Evolutionary conservation across 2,113 vertebrate species (phyloP).

Genomic region (Siniperca chuatsi): DNA sequence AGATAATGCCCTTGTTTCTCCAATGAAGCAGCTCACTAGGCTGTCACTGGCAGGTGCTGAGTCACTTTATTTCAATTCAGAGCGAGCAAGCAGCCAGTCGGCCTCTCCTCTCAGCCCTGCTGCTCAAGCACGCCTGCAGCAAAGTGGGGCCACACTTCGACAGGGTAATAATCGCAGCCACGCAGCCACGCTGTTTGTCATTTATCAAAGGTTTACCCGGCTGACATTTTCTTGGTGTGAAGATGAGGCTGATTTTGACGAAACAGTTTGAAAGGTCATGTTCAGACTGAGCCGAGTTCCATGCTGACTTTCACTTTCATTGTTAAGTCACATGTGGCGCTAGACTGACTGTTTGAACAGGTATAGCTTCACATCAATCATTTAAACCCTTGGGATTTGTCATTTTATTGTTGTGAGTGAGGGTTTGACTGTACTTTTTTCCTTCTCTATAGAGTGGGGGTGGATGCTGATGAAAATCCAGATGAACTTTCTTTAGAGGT

Average conservation of each 20-base stretch:
- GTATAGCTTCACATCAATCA: neutral
- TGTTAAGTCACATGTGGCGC: neutral
- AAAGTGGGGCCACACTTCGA: slow-evolving; percentile 49
- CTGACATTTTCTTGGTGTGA: slow-evolving; percentile 68
- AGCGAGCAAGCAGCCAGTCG: neutral
- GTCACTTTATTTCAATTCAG: slow-evolving; percentile 68
- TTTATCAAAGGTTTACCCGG: slow-evolving; percentile 65
- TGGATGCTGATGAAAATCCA: slow-evolving; percentile 83
- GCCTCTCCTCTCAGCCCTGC: slow-evolving; percentile 18
- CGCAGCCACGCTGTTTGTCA: slow-evolving; percentile 46
- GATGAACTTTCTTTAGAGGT: slow-evolving; percentile 81
- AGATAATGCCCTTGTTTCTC: slow-evolving; percentile 38
- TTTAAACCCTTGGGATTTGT: slow-evolving; percentile 8
- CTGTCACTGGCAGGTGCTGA: slow-evolving; percentile 38
- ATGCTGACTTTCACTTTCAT: slow-evolving; percentile 4
- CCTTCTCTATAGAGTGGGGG: slow-evolving; percentile 77
- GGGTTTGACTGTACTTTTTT: slow-evolving; percentile 21
- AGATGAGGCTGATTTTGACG: slow-evolving; percentile 57
- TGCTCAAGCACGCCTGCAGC: slow-evolving; percentile 2
- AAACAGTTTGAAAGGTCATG: slow-evolving; percentile 61
- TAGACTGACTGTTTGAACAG: slow-evolving; percentile 7
- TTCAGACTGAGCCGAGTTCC: slow-evolving; percentile 10
- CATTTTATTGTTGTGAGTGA: slow-evolving; percentile 7
- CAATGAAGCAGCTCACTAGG: slow-evolving; percentile 48
- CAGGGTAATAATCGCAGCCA: slow-evolving; percentile 50